Evolutionary conservation across 2,797 vertebrate species (phyloP).

Genomic region (Oreochromis mossambicus): DNA sequence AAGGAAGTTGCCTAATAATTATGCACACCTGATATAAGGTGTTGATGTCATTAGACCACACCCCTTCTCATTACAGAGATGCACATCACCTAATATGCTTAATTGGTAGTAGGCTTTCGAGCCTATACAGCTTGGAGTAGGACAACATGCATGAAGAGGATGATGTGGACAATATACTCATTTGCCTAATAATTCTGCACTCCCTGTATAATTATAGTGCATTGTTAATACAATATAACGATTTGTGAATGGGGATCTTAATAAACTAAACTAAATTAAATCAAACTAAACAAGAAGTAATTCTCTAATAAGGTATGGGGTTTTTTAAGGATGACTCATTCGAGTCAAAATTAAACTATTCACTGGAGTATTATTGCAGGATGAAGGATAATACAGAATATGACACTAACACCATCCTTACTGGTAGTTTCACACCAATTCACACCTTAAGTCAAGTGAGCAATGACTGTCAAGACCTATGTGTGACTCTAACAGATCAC

Average conservation of each 20-base stretch:
- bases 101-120: no score
- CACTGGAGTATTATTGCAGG: background rate
- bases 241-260: background rate
- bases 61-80: no score
- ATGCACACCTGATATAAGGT: no score
- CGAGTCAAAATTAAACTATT: background rate
- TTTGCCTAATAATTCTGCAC: no score
- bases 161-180: no score
- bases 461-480: background rate
- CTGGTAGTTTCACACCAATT: slow-evolving; percentile 4
- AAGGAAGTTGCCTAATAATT: no score
- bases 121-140: no score
- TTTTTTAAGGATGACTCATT: background rate
- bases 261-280: background rate
- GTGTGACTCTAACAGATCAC: background rate
- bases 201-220: background rate
- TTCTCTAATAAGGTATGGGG: background rate
- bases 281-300: background rate
- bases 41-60: no score
- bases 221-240: background rate
- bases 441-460: background rate
- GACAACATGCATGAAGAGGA: no score
- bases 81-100: no score
- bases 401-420: background rate
- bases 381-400: background rate